Base-by-base conservation (phyloP, 2,113 vertebrate genomes). In the Pungitius pungitius region DNA sequence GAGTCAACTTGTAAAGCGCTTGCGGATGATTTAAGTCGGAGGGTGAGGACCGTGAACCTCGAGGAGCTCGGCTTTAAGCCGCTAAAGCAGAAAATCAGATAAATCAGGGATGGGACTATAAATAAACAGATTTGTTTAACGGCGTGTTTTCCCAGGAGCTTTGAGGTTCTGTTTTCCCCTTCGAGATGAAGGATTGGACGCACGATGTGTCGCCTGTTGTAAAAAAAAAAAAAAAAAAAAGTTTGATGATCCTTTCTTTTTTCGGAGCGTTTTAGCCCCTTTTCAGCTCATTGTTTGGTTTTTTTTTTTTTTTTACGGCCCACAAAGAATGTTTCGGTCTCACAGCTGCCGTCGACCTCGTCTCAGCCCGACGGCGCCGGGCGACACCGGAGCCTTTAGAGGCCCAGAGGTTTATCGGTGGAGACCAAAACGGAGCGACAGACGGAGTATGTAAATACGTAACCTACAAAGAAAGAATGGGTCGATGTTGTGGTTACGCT, bases 1-100 rank as follows among this genome's bases (percentile, higher is more conserved):
- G 71, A 83, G 75, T 64, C 61, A 62, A 78, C 58, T 66, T 70
- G 60, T 61, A 80, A 80, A 82, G 76, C 54, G 39, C 13, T 42
- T 74, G 37, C 39, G 61, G 15, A 33, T 47, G 55, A 86, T 76
- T 85, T 71, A 35, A 35, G 33, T 8, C 6, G 67, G 24, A 86
- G 51, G 71, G 15, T 49, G 59, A 74, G 47, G 67, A 72, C 24
- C 57, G 82, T 71, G 43, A 77, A 81, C 55, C 24, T 12, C 2
- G 27, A 72, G 43, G 26, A 68, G 56, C 54, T 66, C 20, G 62
- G 57, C 18, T 61, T 26, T 27, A 3, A 67, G 33, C 67, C 49
- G 67, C 6, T 12, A 33, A 75, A 82, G 80, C 49, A 30, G 0
- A 35, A 66, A 75, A 70, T 10, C 13, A 5, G 13, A 35, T 58